Evolutionary conservation across 2,888 invertebrate species (phyloP), one percentile per base, ranked within the genome.

Genomic region (Thelaira solivaga): DNA sequence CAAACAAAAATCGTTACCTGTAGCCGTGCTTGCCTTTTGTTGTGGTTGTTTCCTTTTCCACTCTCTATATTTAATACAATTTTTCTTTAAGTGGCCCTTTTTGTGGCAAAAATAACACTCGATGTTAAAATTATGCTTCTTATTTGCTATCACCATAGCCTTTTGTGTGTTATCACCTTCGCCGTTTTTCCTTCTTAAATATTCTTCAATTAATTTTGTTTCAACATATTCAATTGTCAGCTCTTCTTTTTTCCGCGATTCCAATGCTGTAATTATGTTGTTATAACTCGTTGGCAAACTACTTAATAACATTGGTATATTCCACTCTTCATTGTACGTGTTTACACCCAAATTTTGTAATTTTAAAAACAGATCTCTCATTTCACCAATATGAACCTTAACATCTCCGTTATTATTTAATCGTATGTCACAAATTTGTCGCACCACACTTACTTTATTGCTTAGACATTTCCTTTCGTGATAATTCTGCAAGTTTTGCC

Each of bases 171-270:
- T 31, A 31, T 5, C 8, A 4, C 2, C 6, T 4, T 51, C 39
- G 8, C 16, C 20, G 8, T 11, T 7, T 55, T 43, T 53, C 0
- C 53, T 5, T 43, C 53, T 67, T 3, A 11, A 31, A 16, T 55
- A 53, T 67, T 65, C 51, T 5, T 51, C 65, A 18, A 51, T 53
- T 18, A 67, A 43, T 43, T 67, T 67, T 20, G 65, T 22, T 53
- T 67, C 43, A 10, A 67, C 65, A 67, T 53, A 67, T 7, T 7
- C 10, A n/a, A 67, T 22, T 3, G 41, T 53, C 13, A 67, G n/a
- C 7, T 53, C 31, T 8, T 53, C 65, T 53, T 67, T 34, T 13
- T 16, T 8, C 0, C 64, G 49, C 4, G 51, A 64, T 8, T 64
- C 51, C 10, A 53, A 8, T 4, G 65, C 65, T 10, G 53, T 67